Evolutionary conservation across 2,797 vertebrate species (phyloP).

Genomic region (Hafferia zeledoni): DNA sequence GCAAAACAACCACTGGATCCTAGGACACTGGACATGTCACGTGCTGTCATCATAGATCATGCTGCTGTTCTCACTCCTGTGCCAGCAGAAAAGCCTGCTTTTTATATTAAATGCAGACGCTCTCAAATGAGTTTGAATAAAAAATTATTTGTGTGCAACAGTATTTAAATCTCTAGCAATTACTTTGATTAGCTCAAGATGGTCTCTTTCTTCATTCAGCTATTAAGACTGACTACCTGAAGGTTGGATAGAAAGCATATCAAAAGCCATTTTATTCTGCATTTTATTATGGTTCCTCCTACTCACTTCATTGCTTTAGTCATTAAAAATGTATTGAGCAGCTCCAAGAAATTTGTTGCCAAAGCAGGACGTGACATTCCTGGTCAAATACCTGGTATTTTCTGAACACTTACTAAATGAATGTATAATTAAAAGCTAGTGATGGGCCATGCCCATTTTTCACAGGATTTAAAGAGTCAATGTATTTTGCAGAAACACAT

Average conservation of each 20-base stretch:
- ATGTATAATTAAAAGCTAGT: background rate
- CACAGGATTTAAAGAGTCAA: background rate
- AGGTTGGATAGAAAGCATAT: background rate
- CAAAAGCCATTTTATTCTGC: background rate
- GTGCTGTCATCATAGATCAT: conserved; percentile 76
- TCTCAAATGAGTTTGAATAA: conserved; percentile 59
- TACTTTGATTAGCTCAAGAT: conserved; percentile 66
- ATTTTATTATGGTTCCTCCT: background rate
- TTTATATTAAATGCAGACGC: conserved; percentile 69
- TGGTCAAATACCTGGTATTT: background rate
- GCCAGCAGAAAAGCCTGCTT: conserved; percentile 74
- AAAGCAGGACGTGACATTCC: background rate
- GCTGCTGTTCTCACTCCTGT: conserved; percentile 81
- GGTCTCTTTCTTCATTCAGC: conserved; percentile 2
- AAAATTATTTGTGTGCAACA: conserved; percentile 41
- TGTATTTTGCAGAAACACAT: background rate
- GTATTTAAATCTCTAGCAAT: conserved; percentile 59
- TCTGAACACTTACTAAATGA: background rate
- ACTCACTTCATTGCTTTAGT: background rate
- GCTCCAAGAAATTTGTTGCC: background rate
- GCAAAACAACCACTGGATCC: conserved; percentile 76
- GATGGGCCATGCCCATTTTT: background rate
- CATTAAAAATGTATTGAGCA: background rate
- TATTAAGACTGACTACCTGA: background rate
- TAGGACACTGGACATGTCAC: conserved; percentile 76